phyloP scores from a whole-genome alignment of 1,140 invertebrate genomes.

The Neodiprion lecontei region DNA sequence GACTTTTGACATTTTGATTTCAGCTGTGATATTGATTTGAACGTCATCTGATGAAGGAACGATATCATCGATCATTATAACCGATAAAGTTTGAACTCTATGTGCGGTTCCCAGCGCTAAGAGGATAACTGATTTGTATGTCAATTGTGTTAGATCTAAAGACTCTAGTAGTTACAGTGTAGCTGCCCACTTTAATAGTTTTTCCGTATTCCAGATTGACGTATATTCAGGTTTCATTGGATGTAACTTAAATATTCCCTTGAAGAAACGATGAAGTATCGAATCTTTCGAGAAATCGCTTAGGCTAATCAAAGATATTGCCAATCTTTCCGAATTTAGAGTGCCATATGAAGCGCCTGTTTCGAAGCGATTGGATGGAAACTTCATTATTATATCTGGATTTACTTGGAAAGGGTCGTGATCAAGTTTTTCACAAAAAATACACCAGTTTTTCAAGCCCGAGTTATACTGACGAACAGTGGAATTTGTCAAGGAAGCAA shows the following conservation, averaged over 20 bases:
- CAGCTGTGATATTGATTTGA: not conserved
- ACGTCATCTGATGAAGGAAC: not conserved
- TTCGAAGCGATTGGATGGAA: conserved; percentile 29
- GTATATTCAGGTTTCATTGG: conserved; percentile 33
- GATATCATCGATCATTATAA: not conserved
- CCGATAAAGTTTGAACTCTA: conserved; percentile 26
- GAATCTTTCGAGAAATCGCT: conserved; percentile 29
- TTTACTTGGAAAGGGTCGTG: conserved; percentile 9
- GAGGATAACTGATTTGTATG: conserved; percentile 29
- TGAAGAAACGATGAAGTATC: conserved; percentile 33
- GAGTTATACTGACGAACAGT: conserved; percentile 30
- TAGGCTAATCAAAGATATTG: conserved; percentile 28
- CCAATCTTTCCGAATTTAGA: conserved; percentile 34
- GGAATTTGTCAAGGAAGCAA: too few species aligned
- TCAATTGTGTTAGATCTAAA: conserved; percentile 29
- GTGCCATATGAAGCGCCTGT: conserved; percentile 31
- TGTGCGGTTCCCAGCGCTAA: conserved; percentile 33
- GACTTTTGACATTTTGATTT: not conserved
- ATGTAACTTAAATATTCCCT: conserved; percentile 31
- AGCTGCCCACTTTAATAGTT: conserved; percentile 33
- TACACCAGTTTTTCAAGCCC: conserved; percentile 33
- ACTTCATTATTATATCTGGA: conserved; percentile 13
- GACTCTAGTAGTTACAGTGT: conserved; percentile 8
- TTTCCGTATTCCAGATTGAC: conserved; percentile 34
- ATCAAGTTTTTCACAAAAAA: conserved; percentile 30